Percentiles rank a stretch among this genome's conserved stretches.
Conservation (phyloP, 2,888 invertebrate genomes). For the Epistrophe grossulariae region DNA sequence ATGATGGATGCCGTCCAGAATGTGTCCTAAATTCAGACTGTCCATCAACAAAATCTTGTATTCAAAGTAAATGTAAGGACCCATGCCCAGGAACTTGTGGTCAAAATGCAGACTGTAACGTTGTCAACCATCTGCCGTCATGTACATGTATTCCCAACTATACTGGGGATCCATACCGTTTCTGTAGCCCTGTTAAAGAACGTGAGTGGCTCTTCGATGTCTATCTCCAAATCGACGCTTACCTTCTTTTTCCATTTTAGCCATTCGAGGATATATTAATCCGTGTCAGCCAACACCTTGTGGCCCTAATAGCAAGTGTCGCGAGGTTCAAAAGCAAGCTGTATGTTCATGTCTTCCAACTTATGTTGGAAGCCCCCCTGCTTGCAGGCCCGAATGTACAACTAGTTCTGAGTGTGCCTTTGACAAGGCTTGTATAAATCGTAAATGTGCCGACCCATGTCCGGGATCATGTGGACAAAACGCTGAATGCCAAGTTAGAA, state of each 20-base stretch:
- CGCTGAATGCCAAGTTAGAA: slow-evolving; percentile 85
- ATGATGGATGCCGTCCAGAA: slow-evolving; percentile 90
- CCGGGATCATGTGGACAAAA: slow-evolving; percentile 90
- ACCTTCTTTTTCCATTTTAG: slow-evolving; percentile 77
- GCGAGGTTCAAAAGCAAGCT: slow-evolving; percentile 85
- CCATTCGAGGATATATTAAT: slow-evolving; percentile 82
- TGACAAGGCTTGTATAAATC: slow-evolving; percentile 87
- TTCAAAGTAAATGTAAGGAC: slow-evolving; percentile 89
- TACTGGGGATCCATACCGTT: slow-evolving; percentile 90
- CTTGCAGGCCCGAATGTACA: slow-evolving; percentile 91
- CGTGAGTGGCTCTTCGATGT: slow-evolving; percentile 82
- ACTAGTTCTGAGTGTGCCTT: slow-evolving; percentile 88
- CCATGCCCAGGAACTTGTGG: slow-evolving; percentile 92
- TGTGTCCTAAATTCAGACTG: slow-evolving; percentile 90
- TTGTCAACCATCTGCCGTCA: slow-evolving; percentile 88
- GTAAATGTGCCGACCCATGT: slow-evolving; percentile 89
- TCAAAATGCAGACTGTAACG: slow-evolving; percentile 89
- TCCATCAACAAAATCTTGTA: slow-evolving; percentile 88
- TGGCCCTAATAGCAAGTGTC: slow-evolving; percentile 88
- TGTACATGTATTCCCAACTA: slow-evolving; percentile 89
- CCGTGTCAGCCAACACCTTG: slow-evolving; percentile 87
- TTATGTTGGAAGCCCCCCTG: slow-evolving; percentile 88
- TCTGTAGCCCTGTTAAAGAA: slow-evolving; percentile 85
- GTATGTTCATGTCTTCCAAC: slow-evolving; percentile 87
- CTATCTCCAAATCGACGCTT: background rate